Evolutionary conservation across 2,888 invertebrate species (phyloP), one percentile per base, ranked within the genome.

Genomic region (Ornithoptera priamus): DNA sequence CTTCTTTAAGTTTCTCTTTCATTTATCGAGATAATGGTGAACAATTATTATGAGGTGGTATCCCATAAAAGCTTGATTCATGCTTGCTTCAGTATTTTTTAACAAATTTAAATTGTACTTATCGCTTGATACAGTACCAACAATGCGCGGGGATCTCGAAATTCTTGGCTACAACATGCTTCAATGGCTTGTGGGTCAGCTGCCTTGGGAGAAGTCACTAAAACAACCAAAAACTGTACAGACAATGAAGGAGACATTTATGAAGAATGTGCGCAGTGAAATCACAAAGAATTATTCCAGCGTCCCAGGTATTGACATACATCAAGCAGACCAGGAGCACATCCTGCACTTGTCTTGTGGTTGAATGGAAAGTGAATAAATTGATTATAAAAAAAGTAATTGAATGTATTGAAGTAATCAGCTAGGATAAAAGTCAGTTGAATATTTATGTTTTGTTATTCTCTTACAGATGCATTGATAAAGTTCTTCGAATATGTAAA

Each of bases 161-260:
- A 97, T 99, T 75, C 93, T 99, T 6, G 97, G 95, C 1, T 99
- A 97, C 85, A 99, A 99, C 88, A 93, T 99, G 83, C 94, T 99
- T 59, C 97, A 98, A 80, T 99, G 99, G 99, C 81, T 97, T 59
- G 95, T 95, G 36, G 96, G 96, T 0, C 92, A 93, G 72, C 89
- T 99, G 74, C 98, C 98, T 0, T 99, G 99, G 99, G 96, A 97
- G 81, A 94, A 93, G 63, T 88, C 94, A 12, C 87, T 97, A 18
- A 88, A 93, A 24, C 92, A 94, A 74, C 94, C 95, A 0, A 83
- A 88, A 42, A 86, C 87, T 0, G 96, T 96, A 0, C 96, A 97
- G 77, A 92, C 93, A 72, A 88, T 94, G 75, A 97, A 97, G 81
- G 95, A 95, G 73, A 87, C 93, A 30, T 94, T 95, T 75, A 95